phyloP scores from a whole-genome alignment of 92 coral and sea anemone genomes.

The Palythoa grandiflora region DNA sequence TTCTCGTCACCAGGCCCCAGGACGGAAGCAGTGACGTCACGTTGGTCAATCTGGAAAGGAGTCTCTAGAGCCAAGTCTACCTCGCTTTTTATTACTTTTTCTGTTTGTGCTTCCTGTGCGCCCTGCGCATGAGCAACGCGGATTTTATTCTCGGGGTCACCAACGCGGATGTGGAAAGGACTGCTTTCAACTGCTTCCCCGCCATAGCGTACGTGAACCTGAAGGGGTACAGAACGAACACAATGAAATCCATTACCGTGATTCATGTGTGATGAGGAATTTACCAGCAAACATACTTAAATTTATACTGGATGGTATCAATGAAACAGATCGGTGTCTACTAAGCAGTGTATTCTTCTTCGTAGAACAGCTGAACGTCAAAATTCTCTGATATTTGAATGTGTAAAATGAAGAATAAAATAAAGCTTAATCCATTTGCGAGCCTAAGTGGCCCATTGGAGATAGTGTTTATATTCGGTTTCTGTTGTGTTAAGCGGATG shows the following conservation, averaged over 20 bases:
- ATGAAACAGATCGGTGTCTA: no score
- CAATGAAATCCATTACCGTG: neutral
- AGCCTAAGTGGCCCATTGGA: no score
- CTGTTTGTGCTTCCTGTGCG: conserved; percentile 7
- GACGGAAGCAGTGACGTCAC: conserved; percentile 45
- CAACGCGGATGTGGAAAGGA: conserved; percentile 40
- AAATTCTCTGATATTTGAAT: no score
- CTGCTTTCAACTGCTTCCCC: conserved; percentile 38
- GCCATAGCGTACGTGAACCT: conserved; percentile 37
- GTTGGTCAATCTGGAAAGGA: conserved; percentile 43
- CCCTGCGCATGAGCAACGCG: conserved; percentile 34
- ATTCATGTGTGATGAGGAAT: neutral
- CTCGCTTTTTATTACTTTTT: conserved; percentile 40
- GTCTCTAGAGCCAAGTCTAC: conserved; percentile 47
- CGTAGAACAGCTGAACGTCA: no score
- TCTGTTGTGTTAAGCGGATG: no score
- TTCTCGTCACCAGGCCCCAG: conserved; percentile 42
- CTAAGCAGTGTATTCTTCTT: no score
- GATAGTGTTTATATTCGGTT: no score
- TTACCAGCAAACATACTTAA: neutral
- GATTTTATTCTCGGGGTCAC: conserved; percentile 35
- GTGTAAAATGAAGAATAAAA: no score
- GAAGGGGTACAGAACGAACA: neutral
- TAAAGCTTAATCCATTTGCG: no score
- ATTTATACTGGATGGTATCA: no score